Conservation (phyloP, 2,113 vertebrate species). For the Merops nubicus region DNA sequence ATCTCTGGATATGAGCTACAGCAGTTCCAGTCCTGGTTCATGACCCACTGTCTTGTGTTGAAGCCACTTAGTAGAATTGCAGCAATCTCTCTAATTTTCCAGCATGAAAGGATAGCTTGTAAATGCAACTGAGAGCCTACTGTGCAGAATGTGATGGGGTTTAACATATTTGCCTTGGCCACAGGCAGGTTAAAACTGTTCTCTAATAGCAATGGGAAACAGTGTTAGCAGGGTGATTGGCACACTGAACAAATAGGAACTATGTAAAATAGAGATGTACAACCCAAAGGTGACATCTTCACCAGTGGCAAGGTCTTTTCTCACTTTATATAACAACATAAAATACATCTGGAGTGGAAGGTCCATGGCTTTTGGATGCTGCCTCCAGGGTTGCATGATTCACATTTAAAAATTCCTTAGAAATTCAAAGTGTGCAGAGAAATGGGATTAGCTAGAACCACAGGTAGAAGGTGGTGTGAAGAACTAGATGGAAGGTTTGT, state of each 20-base stretch:
- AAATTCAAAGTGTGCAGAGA: not conserved
- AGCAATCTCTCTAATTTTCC: not conserved
- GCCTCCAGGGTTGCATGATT: not conserved
- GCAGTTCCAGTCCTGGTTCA: not conserved
- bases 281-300: not conserved
- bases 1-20: not conserved
- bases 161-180: not conserved
- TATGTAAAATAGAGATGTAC: fast-evolving
- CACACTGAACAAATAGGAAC: not conserved
- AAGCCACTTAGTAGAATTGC: not conserved
- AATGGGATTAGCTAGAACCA: not conserved
- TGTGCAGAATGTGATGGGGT: not conserved
- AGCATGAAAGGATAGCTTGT: not conserved
- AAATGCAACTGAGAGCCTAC: too few species aligned
- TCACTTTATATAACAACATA: not conserved
- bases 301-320: not conserved
- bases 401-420: not conserved
- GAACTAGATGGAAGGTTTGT: not conserved
- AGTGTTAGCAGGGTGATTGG: too few species aligned
- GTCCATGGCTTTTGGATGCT: not conserved
- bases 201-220: not conserved
- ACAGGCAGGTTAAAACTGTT: not conserved
- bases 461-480: not conserved
- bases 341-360: not conserved
- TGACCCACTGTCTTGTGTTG: not conserved